phyloP scores from a whole-genome alignment of 2,888 invertebrate genomes.

The Eupeodes latifasciatus region DNA sequence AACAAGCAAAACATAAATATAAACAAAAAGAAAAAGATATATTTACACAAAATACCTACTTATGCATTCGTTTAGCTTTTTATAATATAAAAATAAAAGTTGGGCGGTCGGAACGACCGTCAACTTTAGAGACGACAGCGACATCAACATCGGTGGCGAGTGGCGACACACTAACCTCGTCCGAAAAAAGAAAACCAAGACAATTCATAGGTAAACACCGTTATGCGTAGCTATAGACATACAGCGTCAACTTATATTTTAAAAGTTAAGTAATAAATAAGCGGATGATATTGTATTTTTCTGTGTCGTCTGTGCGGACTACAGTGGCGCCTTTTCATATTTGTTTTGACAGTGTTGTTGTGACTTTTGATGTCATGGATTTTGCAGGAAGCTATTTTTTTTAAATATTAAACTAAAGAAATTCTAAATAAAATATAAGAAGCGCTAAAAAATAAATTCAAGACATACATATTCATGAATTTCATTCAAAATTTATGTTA shows the following conservation, averaged over 20 bases:
- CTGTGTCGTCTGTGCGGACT: neutral
- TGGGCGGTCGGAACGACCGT: neutral
- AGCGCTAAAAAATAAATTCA: no score
- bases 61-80: slow-evolving; percentile 31
- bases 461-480: no score
- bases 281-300: neutral
- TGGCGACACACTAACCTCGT: slow-evolving; percentile 31
- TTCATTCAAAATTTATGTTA: no score
- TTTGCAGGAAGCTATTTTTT: no score
- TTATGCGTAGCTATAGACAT: slow-evolving; percentile 8
- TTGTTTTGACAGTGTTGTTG: neutral
- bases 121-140: neutral
- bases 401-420: no score
- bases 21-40: slow-evolving; percentile 44
- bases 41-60: neutral
- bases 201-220: slow-evolving; percentile 4
- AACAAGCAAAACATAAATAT: slow-evolving; percentile 34
- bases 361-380: no score
- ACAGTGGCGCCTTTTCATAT: neutral
- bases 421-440: no score
- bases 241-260: neutral
- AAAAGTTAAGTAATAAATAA: slow-evolving; percentile 33
- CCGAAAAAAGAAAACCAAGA: slow-evolving; percentile 7
- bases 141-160: neutral
- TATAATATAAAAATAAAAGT: slow-evolving; percentile 23